Base-by-base conservation (phyloP, 2,888 invertebrate species). In the Caenorhabditis sinica region DNA sequence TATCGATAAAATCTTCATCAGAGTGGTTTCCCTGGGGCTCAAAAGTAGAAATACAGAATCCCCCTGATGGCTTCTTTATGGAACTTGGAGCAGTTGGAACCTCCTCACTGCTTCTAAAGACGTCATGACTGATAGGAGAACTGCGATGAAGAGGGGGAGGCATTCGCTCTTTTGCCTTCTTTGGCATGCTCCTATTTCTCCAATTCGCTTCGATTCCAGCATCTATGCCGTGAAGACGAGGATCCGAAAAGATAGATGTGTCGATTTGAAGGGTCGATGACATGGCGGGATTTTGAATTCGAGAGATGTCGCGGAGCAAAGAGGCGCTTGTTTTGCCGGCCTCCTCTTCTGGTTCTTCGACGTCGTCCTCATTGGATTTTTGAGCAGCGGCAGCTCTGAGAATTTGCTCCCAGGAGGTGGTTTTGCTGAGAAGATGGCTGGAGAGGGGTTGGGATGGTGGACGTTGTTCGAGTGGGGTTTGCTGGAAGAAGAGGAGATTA, bases 211-310 rank as follows among this genome's bases (percentile, higher is more conserved):
- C 20, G 4, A 40, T 28, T 45, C 5, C 72, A 25, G 28, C 25
- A 9, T 17, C 43, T 11, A 23, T 3, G 1, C 61, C 58, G 23
- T 58, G 33, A 1, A 80, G 20, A 0, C 60, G 11, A 5, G 73
- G 60, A 11, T 61, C 58, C 17, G 23, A 11, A 20, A 80, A 80
- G 2, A 80, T 5, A 0, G 81, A 66, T 13, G 58, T 33, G 13
- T 68, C 68, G 28, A 80, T 72, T 36, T 80, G 65, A 17, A 61
- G 25, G 1, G 51, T 66, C 2, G 73, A 60, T 0, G 36, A 51
- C 17, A 74, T 81, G 6, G 79, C 68, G 1, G 83, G 83, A 36
- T 83, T 28, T 40, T 73, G 74, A 25, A 83, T 73, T 20, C 45
- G 45, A 1, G 83, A 83, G 13, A 83, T 56, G 8, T 83, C 74